Evolutionary conservation across 2,113 vertebrate species (phyloP), one percentile per base, ranked within the genome.

Genomic region (Coptodon rendalli): DNA sequence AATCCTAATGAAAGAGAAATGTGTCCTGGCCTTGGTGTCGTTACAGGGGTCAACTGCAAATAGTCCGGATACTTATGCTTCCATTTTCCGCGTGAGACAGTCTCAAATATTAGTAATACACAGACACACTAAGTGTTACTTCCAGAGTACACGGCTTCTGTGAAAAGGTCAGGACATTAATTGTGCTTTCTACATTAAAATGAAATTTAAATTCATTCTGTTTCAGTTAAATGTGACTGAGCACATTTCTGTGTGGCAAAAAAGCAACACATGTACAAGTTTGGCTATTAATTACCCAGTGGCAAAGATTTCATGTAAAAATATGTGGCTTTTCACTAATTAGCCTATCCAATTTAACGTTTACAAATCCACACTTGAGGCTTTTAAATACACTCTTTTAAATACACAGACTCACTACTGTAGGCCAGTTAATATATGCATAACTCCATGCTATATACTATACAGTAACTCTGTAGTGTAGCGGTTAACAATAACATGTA

Each of bases 41-140:
- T 91, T 81, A 91, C 83, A 87, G 81, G 86, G 94, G 94, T 94
- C 91, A 95, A 59, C 88, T 81, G 34, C 66, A 84, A 87, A 91
- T 76, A 88, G 83, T 81, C 56, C 68, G 76, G 71, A 80, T 71
- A 63, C 66, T 89, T 85, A 76, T 40, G 82, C 61, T 43, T 88
- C 73, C 91, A 92, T 92, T 90, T 90, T 79, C 84, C n/a, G 7
- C 34, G 82, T 76, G 54, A 63, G 34, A 24, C n/a, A 9, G 78
- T 59, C 82, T 86, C 54, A 73, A 52, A 82, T 34, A 81, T 80
- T 48, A 87, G 71, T 80, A 84, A 73, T 40, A 78, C 31, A 87
- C 73, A 86, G 57, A 27, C 3, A 71, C 63, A 38, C 34, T 68
- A 68, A 38, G 71, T 79, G 78, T 78, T 79, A 78, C 80, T 79